Conservation (phyloP, 2,797 vertebrate species). For the Rhinogobio ventralis region DNA sequence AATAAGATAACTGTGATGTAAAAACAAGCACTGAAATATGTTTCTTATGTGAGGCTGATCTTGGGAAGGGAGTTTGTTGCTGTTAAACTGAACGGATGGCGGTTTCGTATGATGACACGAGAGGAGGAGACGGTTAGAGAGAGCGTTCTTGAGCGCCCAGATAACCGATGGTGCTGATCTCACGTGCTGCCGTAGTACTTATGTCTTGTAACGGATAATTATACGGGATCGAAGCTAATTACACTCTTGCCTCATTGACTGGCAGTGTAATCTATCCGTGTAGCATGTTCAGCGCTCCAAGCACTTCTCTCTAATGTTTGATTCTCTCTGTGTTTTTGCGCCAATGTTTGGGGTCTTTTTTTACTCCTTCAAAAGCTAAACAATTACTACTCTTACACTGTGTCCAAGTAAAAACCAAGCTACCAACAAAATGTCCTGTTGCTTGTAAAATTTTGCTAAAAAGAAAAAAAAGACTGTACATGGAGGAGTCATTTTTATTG, state of each 20-base stretch:
- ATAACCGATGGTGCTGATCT: constrained; percentile 74
- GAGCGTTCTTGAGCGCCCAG: constrained; percentile 60
- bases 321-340: constrained; percentile 33
- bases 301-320: background rate
- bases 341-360: constrained; percentile 27
- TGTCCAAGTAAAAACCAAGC: background rate
- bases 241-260: background rate
- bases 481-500: background rate
- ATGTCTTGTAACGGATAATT: background rate
- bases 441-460: background rate
- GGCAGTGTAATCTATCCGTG: background rate
- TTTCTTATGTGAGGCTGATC: constrained; percentile 9
- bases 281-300: background rate
- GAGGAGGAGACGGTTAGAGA: constrained; percentile 34
- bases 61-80: constrained; percentile 63
- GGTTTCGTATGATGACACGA: constrained; percentile 78
- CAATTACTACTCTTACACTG: background rate
- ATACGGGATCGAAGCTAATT: background rate
- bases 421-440: background rate
- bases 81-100: constrained; percentile 61
- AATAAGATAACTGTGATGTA: constrained; percentile 42
- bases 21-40: constrained; percentile 9
- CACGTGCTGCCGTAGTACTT: constrained; percentile 32
- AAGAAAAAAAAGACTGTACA: background rate
- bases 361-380: background rate